A percentile compares a stretch with the other conserved stretches of the same genome.
These are phyloP conservation scores for Okapia johnstoni DNA, from an alignment of 2,113 vertebrate species.

Conservation along the genomic window DNA sequence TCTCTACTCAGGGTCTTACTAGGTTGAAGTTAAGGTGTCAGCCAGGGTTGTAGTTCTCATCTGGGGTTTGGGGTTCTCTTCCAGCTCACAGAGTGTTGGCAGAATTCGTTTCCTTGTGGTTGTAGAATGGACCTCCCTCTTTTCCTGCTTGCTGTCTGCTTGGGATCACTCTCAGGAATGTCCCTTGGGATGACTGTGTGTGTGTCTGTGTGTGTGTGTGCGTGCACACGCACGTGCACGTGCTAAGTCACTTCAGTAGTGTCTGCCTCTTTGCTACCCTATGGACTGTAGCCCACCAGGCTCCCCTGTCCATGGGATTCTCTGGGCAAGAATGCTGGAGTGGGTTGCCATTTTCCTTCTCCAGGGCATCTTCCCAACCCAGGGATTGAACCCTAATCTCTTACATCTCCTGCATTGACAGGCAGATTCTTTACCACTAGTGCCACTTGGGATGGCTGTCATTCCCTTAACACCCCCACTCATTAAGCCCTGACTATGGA, in stretches of 20 bases:
- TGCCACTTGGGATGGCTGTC: not conserved
- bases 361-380: not conserved
- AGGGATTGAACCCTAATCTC: not conserved
- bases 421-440: not conserved
- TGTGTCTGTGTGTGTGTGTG: not conserved
- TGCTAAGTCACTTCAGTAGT: not conserved
- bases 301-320: not conserved
- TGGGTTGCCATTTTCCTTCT: not conserved
- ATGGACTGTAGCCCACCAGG: not conserved
- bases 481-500: not conserved
- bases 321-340: not conserved
- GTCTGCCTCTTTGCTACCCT: not conserved
- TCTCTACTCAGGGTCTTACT: not conserved
- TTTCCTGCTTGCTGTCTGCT: not conserved
- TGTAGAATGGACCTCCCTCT: not conserved
- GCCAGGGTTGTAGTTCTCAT: not conserved
- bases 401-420: not conserved
- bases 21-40: not conserved
- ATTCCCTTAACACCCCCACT: not conserved
- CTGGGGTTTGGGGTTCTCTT: not conserved
- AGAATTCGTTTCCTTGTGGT: not conserved
- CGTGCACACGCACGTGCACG: accelerated
- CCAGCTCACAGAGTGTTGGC: not conserved
- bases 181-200: not conserved
- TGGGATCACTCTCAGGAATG: not conserved